Percentiles rank a stretch among this genome's conserved stretches.
These are phyloP conservation scores for Nasalis larvatus DNA, from an alignment of 2,113 vertebrate genomes.

Conservation along the genomic window DNA sequence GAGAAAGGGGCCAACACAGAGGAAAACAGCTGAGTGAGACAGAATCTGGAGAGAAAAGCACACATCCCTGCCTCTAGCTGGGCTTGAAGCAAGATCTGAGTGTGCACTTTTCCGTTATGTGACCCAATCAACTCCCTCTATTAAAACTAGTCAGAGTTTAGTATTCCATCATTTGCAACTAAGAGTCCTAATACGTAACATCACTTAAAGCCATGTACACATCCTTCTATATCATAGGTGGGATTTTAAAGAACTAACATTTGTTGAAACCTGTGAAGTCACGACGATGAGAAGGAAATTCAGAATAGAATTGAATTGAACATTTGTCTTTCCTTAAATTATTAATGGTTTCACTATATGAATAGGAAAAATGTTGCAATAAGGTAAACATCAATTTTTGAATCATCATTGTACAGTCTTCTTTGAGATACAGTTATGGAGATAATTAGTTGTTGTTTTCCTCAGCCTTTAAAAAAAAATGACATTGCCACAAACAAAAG, in stretches of 20 bases:
- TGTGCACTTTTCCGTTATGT: not conserved
- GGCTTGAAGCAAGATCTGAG: not conserved
- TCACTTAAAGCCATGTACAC: rapidly evolving
- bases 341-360: not conserved
- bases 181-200: not conserved
- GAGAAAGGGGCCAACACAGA: not conserved
- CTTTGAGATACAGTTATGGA: slow-evolving; percentile 10
- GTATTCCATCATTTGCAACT: not conserved
- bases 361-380: slow-evolving; percentile 28
- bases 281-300: not conserved
- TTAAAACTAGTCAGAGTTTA: not conserved
- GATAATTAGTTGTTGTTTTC: slow-evolving; percentile 67
- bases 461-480: slow-evolving; percentile 66
- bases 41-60: not conserved
- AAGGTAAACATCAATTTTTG: slow-evolving; percentile 26
- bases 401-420: not conserved
- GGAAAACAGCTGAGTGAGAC: not conserved
- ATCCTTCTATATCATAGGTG: not conserved
- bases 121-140: not conserved
- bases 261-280: not conserved
- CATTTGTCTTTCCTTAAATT: not conserved
- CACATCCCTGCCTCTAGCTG: too few relatives aligned
- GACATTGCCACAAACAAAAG: slow-evolving; percentile 55
- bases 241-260: not conserved
- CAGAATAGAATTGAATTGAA: not conserved